Percentiles rank a stretch among this genome's conserved stretches.
Evolutionary conservation across 2,113 vertebrate genomes (phyloP).

Genomic region (Stigmatopora argus): DNA sequence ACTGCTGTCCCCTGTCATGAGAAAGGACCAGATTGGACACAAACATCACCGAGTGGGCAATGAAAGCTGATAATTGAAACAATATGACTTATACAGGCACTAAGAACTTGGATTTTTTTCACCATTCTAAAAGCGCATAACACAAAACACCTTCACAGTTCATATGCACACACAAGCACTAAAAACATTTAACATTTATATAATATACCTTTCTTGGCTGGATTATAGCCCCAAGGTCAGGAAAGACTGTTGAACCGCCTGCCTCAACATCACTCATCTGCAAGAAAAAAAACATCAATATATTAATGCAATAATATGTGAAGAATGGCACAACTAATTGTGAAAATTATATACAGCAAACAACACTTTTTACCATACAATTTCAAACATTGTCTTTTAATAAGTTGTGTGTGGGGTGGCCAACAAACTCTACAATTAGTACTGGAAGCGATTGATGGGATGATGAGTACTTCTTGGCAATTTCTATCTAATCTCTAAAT

Average conservation of each 20-base stretch:
- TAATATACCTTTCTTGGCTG: slow-evolving; percentile 84
- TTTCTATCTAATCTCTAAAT: background rate
- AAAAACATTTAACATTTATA: background rate
- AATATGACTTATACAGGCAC: background rate
- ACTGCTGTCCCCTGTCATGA: slow-evolving; percentile 87
- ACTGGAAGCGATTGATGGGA: slow-evolving; percentile 62
- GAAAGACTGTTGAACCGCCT: slow-evolving; percentile 94
- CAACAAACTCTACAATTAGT: slow-evolving; percentile 53
- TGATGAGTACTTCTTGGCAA: background rate
- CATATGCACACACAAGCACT: too few species aligned
- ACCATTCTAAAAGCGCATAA: background rate
- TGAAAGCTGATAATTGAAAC: background rate
- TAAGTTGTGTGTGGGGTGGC: slow-evolving; percentile 24
- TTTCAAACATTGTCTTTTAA: slow-evolving; percentile 1
- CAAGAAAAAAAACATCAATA: background rate
- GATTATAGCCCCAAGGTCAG: slow-evolving; percentile 91
- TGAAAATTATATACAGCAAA: background rate
- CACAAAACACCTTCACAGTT: background rate
- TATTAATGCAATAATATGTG: background rate
- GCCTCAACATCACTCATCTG: slow-evolving; percentile 98
- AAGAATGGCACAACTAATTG: background rate
- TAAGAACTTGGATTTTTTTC: background rate
- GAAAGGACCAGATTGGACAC: background rate
- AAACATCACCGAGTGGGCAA: background rate
- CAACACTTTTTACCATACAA: slow-evolving; percentile 5